phyloP scores from a whole-genome alignment of 2,113 vertebrate genomes.

The Macaca mulatta region DNA sequence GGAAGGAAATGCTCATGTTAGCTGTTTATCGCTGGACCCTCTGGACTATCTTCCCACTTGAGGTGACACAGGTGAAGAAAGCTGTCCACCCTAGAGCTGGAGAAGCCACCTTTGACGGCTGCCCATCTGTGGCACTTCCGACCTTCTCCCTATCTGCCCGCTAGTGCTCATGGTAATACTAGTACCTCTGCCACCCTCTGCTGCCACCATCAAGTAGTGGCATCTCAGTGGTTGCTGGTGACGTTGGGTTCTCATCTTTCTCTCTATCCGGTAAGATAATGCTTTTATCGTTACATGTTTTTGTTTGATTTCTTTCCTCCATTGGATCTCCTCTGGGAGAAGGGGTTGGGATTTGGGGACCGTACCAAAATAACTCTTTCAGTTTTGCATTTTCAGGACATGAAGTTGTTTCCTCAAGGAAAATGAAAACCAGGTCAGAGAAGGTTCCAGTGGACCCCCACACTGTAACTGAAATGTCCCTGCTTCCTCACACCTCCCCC shows the following conservation, averaged over 20 bases:
- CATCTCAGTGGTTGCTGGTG: fast-evolving
- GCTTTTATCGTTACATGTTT: background rate
- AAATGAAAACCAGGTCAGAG: background rate
- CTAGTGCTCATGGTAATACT: fast-evolving
- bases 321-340: background rate
- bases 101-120: background rate
- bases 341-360: background rate
- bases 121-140: fast-evolving
- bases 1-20: background rate
- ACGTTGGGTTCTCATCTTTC: background rate
- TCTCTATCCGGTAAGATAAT: background rate
- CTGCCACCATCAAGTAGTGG: fast-evolving
- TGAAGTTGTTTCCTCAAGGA: background rate
- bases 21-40: background rate
- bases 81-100: fast-evolving
- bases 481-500: background rate
- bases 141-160: background rate
- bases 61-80: fast-evolving
- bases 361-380: background rate
- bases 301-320: background rate
- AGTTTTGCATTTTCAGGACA: background rate
- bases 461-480: fast-evolving
- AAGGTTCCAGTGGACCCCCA: background rate
- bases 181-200: fast-evolving
- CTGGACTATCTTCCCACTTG: fast-evolving